Evolutionary conservation across 2,113 vertebrate genomes (phyloP).

Genomic region (Eretmochelys imbricata): DNA sequence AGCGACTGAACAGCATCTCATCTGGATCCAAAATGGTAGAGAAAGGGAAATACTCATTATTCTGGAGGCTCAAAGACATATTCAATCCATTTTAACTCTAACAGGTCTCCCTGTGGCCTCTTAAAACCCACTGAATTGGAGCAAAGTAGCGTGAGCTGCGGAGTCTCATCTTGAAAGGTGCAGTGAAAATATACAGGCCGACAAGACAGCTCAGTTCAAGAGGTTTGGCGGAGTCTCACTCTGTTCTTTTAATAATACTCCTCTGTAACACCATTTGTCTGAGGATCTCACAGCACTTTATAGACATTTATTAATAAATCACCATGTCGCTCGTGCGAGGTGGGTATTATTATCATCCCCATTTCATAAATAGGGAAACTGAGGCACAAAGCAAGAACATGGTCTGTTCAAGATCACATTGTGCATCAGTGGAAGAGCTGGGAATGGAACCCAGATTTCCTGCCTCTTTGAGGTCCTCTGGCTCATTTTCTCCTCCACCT

Average conservation of each 20-base stretch:
- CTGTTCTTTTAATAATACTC: constrained; percentile 49
- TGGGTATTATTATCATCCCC: background rate
- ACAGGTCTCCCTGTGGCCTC: constrained; percentile 74
- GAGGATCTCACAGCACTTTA: constrained; percentile 11
- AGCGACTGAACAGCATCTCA: constrained; percentile 62
- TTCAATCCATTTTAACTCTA: constrained; percentile 77
- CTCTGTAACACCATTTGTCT: constrained; percentile 34
- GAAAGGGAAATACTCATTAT: constrained; percentile 79
- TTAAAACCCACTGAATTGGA: constrained; percentile 80
- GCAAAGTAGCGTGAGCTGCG: constrained; percentile 64
- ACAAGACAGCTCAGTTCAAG: constrained; percentile 73
- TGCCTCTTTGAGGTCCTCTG: background rate
- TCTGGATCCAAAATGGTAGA: constrained; percentile 79
- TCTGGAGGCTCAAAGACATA: constrained; percentile 76
- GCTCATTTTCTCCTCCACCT: background rate
- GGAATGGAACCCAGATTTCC: background rate
- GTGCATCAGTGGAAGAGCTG: background rate
- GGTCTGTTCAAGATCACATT: background rate
- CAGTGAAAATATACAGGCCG: constrained; percentile 72
- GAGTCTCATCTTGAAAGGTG: constrained; percentile 78
- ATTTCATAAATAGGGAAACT: constrained; percentile 55
- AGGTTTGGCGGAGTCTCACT: constrained; percentile 52
- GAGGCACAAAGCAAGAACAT: constrained; percentile 31
- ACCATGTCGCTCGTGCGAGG: background rate
- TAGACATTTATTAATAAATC: constrained; percentile 38